A percentile compares a stretch with the other conserved stretches of the same genome.
phyloP scores from a whole-genome alignment of 2,888 invertebrate genomes.

The Drosophila testacea region DNA sequence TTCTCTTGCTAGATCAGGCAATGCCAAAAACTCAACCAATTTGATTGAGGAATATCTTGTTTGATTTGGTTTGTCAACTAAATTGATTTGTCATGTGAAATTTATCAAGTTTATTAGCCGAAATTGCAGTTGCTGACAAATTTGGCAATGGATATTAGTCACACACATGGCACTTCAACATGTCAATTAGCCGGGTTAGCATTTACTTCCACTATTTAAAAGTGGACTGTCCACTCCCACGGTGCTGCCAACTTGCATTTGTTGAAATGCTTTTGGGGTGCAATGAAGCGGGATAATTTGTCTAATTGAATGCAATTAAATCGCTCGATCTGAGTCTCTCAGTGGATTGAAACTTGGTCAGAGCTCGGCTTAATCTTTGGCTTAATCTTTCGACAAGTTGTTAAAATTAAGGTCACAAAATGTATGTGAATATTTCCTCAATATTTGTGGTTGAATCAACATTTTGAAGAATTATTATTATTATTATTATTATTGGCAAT shows the following conservation, averaged over 20 bases:
- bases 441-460: slow-evolving; percentile 62
- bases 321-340: slow-evolving; percentile 39
- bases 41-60: not conserved
- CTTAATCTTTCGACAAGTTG: slow-evolving; percentile 48
- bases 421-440: slow-evolving; percentile 71
- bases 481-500: slow-evolving; percentile 39
- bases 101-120: not conserved
- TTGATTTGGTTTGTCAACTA: no score
- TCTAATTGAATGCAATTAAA: slow-evolving; percentile 78
- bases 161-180: not conserved
- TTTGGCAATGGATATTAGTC: slow-evolving; percentile 6
- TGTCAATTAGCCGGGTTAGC: slow-evolving; percentile 11
- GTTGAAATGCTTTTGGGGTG: slow-evolving; percentile 27
- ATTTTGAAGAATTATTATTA: slow-evolving; percentile 10
- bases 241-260: slow-evolving; percentile 45
- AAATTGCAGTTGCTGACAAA: not conserved
- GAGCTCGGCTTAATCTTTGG: slow-evolving; percentile 16
- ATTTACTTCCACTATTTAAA: slow-evolving; percentile 10
- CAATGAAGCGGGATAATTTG: slow-evolving; percentile 71
- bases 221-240: slow-evolving; percentile 34
- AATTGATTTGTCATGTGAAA: slow-evolving; percentile 6
- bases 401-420: slow-evolving; percentile 56
- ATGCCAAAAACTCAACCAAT: slow-evolving; percentile 12
- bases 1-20: not conserved
- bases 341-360: not conserved